phyloP scores from a whole-genome alignment of 1,140 invertebrate species.

The Ceratina australensis region DNA sequence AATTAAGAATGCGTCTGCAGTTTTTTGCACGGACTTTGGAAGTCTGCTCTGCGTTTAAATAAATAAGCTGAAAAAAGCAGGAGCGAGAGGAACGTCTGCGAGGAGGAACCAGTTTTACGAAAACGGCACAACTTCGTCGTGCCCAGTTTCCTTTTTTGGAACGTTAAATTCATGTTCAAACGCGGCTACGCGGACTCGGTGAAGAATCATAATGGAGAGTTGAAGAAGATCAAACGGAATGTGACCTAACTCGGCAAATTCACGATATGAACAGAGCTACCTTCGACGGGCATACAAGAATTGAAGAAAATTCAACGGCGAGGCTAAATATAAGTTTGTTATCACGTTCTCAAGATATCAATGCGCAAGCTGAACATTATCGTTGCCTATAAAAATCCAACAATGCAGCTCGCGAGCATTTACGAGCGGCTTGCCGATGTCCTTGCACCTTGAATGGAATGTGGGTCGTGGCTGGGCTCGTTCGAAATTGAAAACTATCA shows the following conservation, averaged over 20 bases:
- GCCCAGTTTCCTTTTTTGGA: neutral
- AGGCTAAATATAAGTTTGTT: too few species aligned
- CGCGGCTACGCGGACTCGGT: too few species aligned
- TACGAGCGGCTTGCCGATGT: neutral
- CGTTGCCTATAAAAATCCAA: constrained; percentile 5
- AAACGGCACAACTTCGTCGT: neutral
- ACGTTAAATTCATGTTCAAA: neutral
- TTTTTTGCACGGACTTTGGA: neutral
- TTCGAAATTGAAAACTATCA: constrained; percentile 29
- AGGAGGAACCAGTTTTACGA: neutral
- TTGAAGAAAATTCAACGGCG: too few species aligned
- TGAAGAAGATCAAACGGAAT: too few species aligned
- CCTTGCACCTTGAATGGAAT: constrained; percentile 29
- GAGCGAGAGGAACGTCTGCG: neutral
- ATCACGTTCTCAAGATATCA: too few species aligned
- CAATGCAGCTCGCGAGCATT: neutral
- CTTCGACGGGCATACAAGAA: too few species aligned
- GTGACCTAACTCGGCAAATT: too few species aligned
- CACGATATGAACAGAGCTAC: too few species aligned
- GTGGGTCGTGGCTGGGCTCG: constrained; percentile 6
- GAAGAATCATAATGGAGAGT: too few species aligned
- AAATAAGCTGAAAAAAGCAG: neutral
- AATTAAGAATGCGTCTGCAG: neutral
- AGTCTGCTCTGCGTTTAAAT: neutral
- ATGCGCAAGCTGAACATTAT: neutral